phyloP scores from a whole-genome alignment of 2,888 invertebrate genomes.

The Pandemis corylana region DNA sequence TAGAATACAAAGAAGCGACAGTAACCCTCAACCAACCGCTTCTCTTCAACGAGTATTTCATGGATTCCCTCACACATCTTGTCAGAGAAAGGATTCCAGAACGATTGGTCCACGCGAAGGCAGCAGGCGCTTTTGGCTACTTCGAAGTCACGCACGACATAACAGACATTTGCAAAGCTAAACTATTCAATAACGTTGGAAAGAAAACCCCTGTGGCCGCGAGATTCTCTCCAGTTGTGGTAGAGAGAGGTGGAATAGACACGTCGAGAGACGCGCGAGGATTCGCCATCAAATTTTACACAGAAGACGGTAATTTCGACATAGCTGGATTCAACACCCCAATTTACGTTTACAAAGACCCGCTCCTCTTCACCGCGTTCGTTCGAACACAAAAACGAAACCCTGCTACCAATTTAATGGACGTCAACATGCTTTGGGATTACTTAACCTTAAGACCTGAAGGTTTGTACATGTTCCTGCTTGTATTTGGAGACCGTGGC shows the following conservation, averaged over 20 bases:
- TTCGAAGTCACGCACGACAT: constrained; percentile 94
- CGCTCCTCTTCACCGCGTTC: constrained; percentile 93
- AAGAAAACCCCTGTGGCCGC: constrained; percentile 91
- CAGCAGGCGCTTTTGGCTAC: constrained; percentile 94
- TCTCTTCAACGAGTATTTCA: constrained; percentile 90
- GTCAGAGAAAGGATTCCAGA: constrained; percentile 95
- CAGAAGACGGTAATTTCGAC: constrained; percentile 95
- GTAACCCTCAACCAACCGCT: constrained; percentile 91
- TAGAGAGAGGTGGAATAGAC: constrained; percentile 94
- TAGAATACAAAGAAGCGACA: constrained; percentile 88
- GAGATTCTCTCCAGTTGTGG: constrained; percentile 92
- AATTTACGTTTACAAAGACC: constrained; percentile 94
- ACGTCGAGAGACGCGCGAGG: constrained; percentile 94
- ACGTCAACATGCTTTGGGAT: constrained; percentile 96
- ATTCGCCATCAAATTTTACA: constrained; percentile 96
- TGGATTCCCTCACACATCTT: constrained; percentile 91
- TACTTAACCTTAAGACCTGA: constrained; percentile 94
- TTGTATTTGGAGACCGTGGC: constrained; percentile 94
- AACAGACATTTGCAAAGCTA: constrained; percentile 89
- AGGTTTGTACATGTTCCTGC: constrained; percentile 91
- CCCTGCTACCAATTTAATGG: constrained; percentile 93
- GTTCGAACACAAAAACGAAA: constrained; percentile 97
- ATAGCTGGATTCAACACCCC: constrained; percentile 95
- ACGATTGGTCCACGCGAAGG: constrained; percentile 96
- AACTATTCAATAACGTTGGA: constrained; percentile 89